These are phyloP conservation scores for Eptatretus burgeri DNA, from an alignment of 2,113 vertebrate species.

Conservation along the genomic window DNA sequence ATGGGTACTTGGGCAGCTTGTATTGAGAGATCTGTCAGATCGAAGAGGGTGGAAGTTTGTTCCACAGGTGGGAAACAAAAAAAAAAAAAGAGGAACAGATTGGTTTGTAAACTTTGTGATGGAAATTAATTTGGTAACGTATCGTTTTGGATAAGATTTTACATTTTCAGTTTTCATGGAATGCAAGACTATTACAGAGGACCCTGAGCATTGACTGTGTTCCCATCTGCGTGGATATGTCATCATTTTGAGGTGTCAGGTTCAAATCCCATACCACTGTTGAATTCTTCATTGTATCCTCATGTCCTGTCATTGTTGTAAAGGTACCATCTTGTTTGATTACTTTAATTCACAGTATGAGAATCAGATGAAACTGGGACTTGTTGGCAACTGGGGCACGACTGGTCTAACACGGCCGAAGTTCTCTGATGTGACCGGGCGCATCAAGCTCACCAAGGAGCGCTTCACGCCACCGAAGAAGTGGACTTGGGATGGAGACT, in stretches of 20 bases:
- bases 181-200: too few relatives aligned
- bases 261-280: too few relatives aligned
- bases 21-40: too few relatives aligned
- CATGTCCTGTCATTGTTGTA: too few relatives aligned
- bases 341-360: slow-evolving; percentile 16
- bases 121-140: too few relatives aligned
- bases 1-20: too few relatives aligned
- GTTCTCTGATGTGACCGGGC: slow-evolving; percentile 18
- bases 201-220: too few relatives aligned
- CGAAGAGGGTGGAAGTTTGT: not conserved
- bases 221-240: not conserved
- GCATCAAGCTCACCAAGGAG: slow-evolving; percentile 11
- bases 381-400: slow-evolving; percentile 16
- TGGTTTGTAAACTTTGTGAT: too few relatives aligned
- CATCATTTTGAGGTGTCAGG: not conserved
- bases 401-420: slow-evolving; percentile 11
- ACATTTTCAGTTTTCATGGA: too few relatives aligned
- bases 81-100: too few relatives aligned
- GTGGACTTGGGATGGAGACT: slow-evolving; percentile 20
- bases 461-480: slow-evolving; percentile 14
- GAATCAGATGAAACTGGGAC: slow-evolving; percentile 17
- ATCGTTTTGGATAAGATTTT: too few relatives aligned
- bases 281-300: not conserved
- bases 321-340: too few relatives aligned
- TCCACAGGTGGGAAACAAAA: fast-evolving